Percentiles rank a stretch among this genome's conserved stretches.
These are phyloP conservation scores for Odocoileus hemionus DNA, from an alignment of 2,113 vertebrate genomes.

Conservation along the genomic window DNA sequence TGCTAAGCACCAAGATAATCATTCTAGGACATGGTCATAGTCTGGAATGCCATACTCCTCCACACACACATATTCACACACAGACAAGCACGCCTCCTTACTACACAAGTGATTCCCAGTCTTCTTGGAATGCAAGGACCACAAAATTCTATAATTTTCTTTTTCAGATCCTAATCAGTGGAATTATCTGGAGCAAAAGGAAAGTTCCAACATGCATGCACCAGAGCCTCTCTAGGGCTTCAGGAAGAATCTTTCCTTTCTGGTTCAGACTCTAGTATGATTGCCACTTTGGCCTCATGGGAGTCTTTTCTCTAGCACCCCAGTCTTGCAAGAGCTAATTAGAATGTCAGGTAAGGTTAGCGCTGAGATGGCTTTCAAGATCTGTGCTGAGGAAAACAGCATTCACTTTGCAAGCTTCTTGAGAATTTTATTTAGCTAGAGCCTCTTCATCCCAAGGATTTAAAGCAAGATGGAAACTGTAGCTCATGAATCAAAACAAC, in stretches of 20 bases:
- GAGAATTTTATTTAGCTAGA: background rate
- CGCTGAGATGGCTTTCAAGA: background rate
- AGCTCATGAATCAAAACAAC: conserved; percentile 47
- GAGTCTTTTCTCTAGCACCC: background rate
- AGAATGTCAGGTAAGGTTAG: background rate
- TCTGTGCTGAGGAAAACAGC: background rate
- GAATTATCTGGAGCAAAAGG: background rate
- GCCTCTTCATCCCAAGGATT: conserved; percentile 6
- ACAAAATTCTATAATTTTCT: background rate
- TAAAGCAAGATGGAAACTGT: conserved; percentile 30
- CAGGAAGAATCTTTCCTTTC: background rate
- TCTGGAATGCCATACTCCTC: background rate
- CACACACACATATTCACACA: background rate
- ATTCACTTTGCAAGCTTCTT: background rate
- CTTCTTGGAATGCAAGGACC: background rate
- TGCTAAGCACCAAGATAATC: background rate
- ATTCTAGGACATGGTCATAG: background rate
- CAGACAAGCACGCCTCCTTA: background rate
- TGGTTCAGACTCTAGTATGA: background rate
- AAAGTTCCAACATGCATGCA: background rate
- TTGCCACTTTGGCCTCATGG: background rate
- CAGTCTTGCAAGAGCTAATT: background rate
- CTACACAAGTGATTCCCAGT: background rate
- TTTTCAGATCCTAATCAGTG: background rate
- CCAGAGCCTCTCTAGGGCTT: background rate